Evolutionary conservation across 2,888 invertebrate genomes (phyloP).

Genomic region (Cataglyphis albicans): DNA sequence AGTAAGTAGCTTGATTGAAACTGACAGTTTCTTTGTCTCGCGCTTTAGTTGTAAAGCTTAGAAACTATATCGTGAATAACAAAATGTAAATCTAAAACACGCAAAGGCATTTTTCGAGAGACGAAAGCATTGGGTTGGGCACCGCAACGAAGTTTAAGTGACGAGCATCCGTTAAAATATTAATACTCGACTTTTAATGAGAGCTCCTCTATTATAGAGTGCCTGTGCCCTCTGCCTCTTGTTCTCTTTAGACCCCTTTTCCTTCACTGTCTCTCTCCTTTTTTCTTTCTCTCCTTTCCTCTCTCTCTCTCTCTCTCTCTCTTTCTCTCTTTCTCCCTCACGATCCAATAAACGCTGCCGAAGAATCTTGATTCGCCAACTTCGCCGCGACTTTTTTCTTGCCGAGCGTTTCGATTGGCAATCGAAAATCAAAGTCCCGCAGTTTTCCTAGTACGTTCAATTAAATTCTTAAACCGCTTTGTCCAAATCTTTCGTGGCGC

Average conservation of each 20-base stretch:
- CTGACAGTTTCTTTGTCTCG: too few relatives aligned
- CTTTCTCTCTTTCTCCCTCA: conserved; percentile 46
- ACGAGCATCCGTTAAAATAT: conserved; percentile 79
- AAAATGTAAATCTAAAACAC: neutral
- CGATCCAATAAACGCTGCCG: conserved; percentile 74
- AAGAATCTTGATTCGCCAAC: conserved; percentile 71
- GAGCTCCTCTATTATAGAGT: conserved; percentile 76
- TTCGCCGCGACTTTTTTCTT: conserved; percentile 45
- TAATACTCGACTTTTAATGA: conserved; percentile 82
- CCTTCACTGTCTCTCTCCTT: conserved; percentile 29
- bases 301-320: conserved; percentile 30
- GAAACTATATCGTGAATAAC: conserved; percentile 1
- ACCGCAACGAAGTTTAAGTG: conserved; percentile 72
- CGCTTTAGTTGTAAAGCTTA: conserved; percentile 11
- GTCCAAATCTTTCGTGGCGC: conserved; percentile 40
- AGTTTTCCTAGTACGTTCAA: conserved; percentile 55
- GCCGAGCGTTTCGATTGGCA: conserved; percentile 34
- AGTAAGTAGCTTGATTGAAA: neutral
- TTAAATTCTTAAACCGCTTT: conserved; percentile 66
- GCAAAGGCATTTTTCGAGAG: conserved; percentile 31
- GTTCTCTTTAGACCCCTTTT: conserved; percentile 8
- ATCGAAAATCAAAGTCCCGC: conserved; percentile 62
- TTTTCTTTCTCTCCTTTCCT: neutral
- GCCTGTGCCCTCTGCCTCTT: conserved; percentile 66
- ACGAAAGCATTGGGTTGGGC: conserved; percentile 68